phyloP scores from a whole-genome alignment of 2,797 vertebrate species.

The Sebastolobus altivelis region DNA sequence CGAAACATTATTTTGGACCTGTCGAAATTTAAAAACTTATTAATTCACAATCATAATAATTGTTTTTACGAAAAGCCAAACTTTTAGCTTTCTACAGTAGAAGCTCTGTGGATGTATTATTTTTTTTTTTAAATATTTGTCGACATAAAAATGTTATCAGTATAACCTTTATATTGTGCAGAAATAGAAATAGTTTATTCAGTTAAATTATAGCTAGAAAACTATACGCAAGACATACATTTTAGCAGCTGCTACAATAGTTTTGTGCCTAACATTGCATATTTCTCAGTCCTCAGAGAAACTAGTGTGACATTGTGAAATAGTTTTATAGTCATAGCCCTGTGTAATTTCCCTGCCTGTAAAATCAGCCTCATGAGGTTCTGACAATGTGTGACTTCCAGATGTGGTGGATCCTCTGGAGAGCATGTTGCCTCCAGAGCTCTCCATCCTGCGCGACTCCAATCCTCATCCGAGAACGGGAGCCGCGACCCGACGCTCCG shows the following conservation, averaged over 20 bases:
- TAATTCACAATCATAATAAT: too few relatives aligned
- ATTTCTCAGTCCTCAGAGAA: constrained; percentile 28
- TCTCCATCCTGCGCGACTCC: constrained; percentile 84
- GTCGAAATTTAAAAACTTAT: too few relatives aligned
- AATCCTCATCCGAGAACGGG: constrained; percentile 71
- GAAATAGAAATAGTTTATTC: not conserved
- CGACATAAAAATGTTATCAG: too few relatives aligned
- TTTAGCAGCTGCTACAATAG: not conserved
- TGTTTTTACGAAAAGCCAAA: too few relatives aligned
- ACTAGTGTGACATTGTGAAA: constrained; percentile 25
- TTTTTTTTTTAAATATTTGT: too few relatives aligned
- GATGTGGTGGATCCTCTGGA: constrained; percentile 73
- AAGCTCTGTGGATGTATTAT: too few relatives aligned
- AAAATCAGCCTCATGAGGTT: constrained; percentile 37
- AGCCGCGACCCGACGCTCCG: constrained; percentile 62
- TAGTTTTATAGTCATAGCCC: constrained; percentile 26
- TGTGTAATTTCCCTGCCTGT: constrained; percentile 34
- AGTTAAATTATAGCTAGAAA: not conserved
- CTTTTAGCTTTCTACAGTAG: too few relatives aligned
- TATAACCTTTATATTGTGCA: too few relatives aligned
- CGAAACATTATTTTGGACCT: too few relatives aligned
- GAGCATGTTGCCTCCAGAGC: constrained; percentile 86
- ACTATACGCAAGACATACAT: not conserved
- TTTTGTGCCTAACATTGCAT: not conserved
- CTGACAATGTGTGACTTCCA: constrained; percentile 62